These are phyloP conservation scores for Drosophila neocordata DNA, from an alignment of 1,140 invertebrate species.

Conservation along the genomic window DNA sequence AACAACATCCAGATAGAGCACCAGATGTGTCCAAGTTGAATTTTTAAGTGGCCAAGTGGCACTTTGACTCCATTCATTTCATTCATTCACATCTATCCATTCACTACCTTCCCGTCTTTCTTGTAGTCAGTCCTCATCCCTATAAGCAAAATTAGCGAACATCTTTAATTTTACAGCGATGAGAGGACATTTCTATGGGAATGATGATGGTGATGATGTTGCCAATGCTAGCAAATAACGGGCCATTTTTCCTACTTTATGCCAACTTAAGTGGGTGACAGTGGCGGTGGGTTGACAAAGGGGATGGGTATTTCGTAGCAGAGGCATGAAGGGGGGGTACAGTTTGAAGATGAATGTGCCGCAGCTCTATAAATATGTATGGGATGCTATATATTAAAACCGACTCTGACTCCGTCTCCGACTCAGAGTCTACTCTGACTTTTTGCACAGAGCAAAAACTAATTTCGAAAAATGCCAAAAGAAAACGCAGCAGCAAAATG, in stretches of 20 bases:
- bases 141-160: constrained; percentile 55
- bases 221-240: constrained; percentile 61
- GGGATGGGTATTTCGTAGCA: too few species aligned
- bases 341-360: constrained; percentile 78
- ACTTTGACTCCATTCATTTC: constrained; percentile 13
- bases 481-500: constrained; percentile 78
- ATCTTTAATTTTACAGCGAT: constrained; percentile 58
- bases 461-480: constrained; percentile 82
- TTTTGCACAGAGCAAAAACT: constrained; percentile 78
- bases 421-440: constrained; percentile 44
- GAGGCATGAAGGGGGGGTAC: constrained; percentile 8
- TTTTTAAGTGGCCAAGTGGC: constrained; percentile 56
- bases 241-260: constrained; percentile 74
- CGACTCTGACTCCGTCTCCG: constrained; percentile 63
- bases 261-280: constrained; percentile 77
- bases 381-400: constrained; percentile 82
- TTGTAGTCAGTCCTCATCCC: neutral
- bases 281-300: constrained; percentile 14
- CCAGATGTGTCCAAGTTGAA: constrained; percentile 67
- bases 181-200: constrained; percentile 39
- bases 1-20: constrained; percentile 38
- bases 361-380: constrained; percentile 82
- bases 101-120: neutral
- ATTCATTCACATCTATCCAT: constrained; percentile 16
- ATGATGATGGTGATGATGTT: constrained; percentile 51